Evolutionary conservation across 2,888 invertebrate species (phyloP).

Genomic region (Atethmia centrago): DNA sequence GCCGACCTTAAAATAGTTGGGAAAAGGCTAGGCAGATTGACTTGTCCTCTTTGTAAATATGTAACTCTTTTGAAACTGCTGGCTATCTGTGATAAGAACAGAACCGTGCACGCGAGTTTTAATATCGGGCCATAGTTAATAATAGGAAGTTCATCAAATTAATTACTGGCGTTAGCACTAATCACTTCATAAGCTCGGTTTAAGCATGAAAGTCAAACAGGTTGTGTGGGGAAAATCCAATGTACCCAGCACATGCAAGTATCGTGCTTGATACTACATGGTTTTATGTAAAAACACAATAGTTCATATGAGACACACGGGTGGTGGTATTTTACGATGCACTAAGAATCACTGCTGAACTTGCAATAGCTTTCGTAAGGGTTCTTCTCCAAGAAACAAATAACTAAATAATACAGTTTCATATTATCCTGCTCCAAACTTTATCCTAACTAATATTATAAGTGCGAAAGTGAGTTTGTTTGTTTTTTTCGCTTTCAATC

Average conservation of each 20-base stretch:
- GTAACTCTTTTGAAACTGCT: neutral
- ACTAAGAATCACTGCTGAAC: neutral
- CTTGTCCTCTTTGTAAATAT: neutral
- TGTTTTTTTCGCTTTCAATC: no score
- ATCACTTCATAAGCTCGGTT: slow-evolving; percentile 27
- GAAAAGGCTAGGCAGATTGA: no score
- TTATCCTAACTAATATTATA: no score
- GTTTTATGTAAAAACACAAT: neutral
- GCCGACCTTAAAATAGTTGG: no score
- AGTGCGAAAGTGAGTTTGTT: no score
- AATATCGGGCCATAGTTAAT: neutral
- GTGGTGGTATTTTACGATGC: neutral
- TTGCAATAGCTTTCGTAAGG: neutral
- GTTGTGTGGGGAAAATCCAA: slow-evolving; percentile 12
- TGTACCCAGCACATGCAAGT: neutral
- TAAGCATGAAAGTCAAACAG: slow-evolving; percentile 26
- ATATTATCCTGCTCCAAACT: no score
- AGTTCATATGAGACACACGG: neutral
- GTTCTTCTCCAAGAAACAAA: neutral
- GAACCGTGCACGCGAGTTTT: neutral
- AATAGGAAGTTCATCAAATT: slow-evolving; percentile 29
- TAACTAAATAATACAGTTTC: neutral
- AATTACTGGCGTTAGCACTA: slow-evolving; percentile 34
- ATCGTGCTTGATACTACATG: neutral
- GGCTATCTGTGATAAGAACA: neutral